Percentiles rank a stretch among this genome's conserved stretches.
These are phyloP conservation scores for Megamerina dolium DNA, from an alignment of 2,888 invertebrate genomes.

Conservation along the genomic window DNA sequence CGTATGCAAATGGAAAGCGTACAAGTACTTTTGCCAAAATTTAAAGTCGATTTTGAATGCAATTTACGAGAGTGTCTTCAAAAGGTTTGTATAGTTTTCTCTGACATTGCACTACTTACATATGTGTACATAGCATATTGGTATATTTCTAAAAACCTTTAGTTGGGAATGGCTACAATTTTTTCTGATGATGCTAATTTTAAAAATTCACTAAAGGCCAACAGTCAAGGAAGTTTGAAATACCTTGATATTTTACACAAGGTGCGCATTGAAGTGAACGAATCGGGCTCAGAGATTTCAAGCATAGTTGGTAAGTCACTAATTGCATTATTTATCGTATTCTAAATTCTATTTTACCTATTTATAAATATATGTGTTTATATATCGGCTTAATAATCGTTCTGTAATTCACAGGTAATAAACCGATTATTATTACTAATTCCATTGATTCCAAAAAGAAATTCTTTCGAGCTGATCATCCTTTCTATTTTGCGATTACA, in stretches of 20 bases:
- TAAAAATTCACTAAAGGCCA: constrained; percentile 54
- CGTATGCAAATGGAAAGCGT: constrained; percentile 55
- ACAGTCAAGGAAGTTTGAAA: constrained; percentile 42
- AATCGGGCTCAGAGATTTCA: constrained; percentile 81
- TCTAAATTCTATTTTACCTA: no score
- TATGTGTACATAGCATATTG: background rate
- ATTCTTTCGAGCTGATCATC: constrained; percentile 43
- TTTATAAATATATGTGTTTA: no score
- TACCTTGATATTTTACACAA: constrained; percentile 73
- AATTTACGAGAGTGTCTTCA: constrained; percentile 51
- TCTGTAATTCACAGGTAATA: constrained; percentile 25
- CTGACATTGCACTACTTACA: no score
- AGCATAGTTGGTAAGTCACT: constrained; percentile 53
- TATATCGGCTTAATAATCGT: no score
- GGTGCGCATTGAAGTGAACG: constrained; percentile 79
- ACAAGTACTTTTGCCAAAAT: constrained; percentile 66
- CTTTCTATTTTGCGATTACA: constrained; percentile 42
- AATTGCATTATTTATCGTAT: background rate
- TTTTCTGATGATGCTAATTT: constrained; percentile 61
- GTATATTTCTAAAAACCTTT: background rate
- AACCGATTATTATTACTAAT: constrained; percentile 42
- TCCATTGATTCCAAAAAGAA: constrained; percentile 35
- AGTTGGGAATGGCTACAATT: constrained; percentile 67
- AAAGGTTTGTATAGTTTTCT: constrained; percentile 24
- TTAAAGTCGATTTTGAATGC: constrained; percentile 73